A percentile compares a stretch with the other conserved stretches of the same genome.
These are phyloP conservation scores for Sinocyclocheilus anophthalmus DNA, from an alignment of 2,113 vertebrate species.

Conservation along the genomic window DNA sequence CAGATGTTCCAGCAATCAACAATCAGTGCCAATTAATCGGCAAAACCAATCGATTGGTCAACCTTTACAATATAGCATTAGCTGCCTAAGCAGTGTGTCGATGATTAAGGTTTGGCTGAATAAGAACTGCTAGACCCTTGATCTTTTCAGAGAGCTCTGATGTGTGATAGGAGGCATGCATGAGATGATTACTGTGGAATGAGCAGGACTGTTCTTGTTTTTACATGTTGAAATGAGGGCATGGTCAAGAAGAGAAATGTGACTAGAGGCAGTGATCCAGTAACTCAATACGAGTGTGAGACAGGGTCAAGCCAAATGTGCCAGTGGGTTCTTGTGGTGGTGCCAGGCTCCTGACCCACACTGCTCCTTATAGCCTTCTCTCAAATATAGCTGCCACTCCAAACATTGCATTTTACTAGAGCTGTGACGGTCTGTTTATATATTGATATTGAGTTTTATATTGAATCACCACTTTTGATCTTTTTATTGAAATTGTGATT, in stretches of 20 bases:
- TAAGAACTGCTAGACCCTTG: not conserved
- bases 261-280: conserved; percentile 25
- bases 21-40: no score
- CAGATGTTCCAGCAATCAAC: no score
- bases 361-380: not conserved
- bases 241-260: conserved; percentile 23
- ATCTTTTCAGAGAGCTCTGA: conserved; percentile 1
- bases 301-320: conserved; percentile 5
- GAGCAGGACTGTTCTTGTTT: conserved; percentile 16
- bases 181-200: not conserved
- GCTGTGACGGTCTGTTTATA: not conserved
- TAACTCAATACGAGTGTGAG: conserved; percentile 35
- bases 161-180: not conserved
- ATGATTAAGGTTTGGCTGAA: not conserved
- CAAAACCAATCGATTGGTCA: no score
- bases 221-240: conserved; percentile 36
- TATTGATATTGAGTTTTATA: not conserved
- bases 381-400: not conserved
- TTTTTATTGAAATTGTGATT: no score
- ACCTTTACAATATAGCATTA: no score
- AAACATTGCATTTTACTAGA: not conserved
- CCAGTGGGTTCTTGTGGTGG: conserved; percentile 11
- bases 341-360: conserved; percentile 1
- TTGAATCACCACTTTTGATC: no score
- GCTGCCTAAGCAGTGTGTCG: no score